Conservation (phyloP, 1,140 invertebrate genomes). For the Megalonaias nervosa region DNA sequence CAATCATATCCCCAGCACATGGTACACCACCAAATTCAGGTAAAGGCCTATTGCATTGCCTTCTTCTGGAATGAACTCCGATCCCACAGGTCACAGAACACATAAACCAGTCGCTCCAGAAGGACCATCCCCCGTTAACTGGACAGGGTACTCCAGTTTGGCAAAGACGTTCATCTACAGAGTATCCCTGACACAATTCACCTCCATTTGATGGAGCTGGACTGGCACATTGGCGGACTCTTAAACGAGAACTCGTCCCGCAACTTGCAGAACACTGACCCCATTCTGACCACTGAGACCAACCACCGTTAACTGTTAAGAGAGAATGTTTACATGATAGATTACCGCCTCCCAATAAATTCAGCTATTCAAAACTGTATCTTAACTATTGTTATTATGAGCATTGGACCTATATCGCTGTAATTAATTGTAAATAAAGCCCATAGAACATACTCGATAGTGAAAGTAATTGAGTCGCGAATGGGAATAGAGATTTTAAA, state of each 20-base stretch:
- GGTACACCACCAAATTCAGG: slow-evolving; percentile 26
- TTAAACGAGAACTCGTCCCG: not conserved
- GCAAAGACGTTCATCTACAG: slow-evolving; percentile 13
- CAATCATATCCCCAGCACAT: slow-evolving; percentile 18
- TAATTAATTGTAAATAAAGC: too few relatives aligned
- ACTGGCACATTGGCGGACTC: slow-evolving; percentile 17
- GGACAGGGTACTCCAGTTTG: slow-evolving; percentile 27
- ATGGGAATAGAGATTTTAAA: too few relatives aligned
- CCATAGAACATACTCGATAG: too few relatives aligned
- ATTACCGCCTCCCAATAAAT: slow-evolving; percentile 18
- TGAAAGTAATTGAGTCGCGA: too few relatives aligned
- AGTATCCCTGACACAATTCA: slow-evolving; percentile 9
- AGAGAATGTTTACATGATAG: slow-evolving; percentile 13
- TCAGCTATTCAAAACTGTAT: not conserved
- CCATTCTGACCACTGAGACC: slow-evolving; percentile 13
- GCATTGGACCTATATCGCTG: too few relatives aligned
- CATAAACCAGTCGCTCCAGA: slow-evolving; percentile 15
- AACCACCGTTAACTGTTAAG: slow-evolving; percentile 21
- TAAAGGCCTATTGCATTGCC: slow-evolving; percentile 24
- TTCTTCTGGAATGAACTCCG: slow-evolving; percentile 6
- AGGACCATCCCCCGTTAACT: slow-evolving; percentile 24
- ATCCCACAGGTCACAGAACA: slow-evolving; percentile 20
- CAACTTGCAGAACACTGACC: slow-evolving; percentile 16
- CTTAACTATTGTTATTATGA: too few relatives aligned
- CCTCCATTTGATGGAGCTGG: slow-evolving; percentile 20